These are phyloP conservation scores for Furcifer pardalis DNA, from an alignment of 2,797 vertebrate species.

Conservation along the genomic window DNA sequence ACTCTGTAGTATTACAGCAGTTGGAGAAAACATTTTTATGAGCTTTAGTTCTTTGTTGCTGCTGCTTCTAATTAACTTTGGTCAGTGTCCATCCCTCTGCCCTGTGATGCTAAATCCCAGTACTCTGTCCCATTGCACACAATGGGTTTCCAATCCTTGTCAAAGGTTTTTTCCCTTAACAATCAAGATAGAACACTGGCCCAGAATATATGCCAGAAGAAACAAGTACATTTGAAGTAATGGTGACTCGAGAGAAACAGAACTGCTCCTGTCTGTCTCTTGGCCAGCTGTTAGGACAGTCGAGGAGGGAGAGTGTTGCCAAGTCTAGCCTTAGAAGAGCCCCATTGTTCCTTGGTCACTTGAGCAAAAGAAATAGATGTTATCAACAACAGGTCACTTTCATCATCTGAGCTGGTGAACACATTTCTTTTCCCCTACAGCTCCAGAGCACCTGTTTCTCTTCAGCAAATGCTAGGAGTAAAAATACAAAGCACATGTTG, in stretches of 20 bases:
- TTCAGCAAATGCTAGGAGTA: conserved; percentile 64
- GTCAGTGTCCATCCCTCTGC: neutral
- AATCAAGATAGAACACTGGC: neutral
- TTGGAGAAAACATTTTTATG: neutral
- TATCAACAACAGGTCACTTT: conserved; percentile 1
- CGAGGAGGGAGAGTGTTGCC: neutral
- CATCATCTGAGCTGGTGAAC: conserved; percentile 58
- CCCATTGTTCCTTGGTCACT: conserved; percentile 43
- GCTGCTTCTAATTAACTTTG: neutral
- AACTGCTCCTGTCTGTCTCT: conserved; percentile 25
- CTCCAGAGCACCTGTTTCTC: conserved; percentile 62
- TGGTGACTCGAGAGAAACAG: neutral
- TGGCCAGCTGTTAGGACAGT: conserved; percentile 62
- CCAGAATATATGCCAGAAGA: neutral
- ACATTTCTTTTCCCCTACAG: neutral
- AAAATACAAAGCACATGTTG: conserved; percentile 52
- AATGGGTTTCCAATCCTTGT: neutral
- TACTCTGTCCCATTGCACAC: neutral
- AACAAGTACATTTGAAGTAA: neutral
- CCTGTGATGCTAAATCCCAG: neutral
- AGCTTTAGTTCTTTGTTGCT: neutral
- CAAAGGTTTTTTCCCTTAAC: neutral
- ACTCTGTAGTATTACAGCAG: neutral
- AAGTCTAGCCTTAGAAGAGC: neutral
- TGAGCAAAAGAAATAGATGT: neutral